A percentile compares a stretch with the other conserved stretches of the same genome.
Evolutionary conservation across 2,888 invertebrate species (phyloP).

Genomic region (Achlya flavicornis): DNA sequence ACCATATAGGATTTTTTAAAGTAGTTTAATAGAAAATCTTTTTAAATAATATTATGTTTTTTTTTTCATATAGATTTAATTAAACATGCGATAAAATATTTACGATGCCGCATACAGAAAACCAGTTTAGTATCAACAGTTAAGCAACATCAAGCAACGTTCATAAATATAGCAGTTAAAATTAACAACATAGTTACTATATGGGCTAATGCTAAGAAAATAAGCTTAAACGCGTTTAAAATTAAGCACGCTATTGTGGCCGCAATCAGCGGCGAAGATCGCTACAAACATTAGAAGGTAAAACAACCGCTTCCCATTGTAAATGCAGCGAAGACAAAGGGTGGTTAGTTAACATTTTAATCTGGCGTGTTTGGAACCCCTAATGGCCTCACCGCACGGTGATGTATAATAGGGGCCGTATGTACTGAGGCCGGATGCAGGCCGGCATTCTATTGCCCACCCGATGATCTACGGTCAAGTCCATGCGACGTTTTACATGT

Average conservation of each 20-base stretch:
- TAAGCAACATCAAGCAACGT: neutral
- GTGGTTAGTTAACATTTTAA: conserved; percentile 72
- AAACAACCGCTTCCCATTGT: conserved; percentile 57
- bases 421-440: conserved; percentile 49
- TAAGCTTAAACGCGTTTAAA: conserved; percentile 2
- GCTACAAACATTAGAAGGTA: conserved; percentile 51
- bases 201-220: conserved; percentile 10
- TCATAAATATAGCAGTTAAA: neutral
- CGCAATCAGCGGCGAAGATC: conserved; percentile 52
- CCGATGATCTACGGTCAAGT: conserved; percentile 55
- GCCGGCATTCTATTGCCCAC: conserved; percentile 58
- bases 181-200: conserved; percentile 1
- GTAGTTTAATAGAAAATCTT: too few relatives aligned
- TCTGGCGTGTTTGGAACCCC: conserved; percentile 55
- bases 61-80: too few relatives aligned
- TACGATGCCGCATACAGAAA: too few relatives aligned
- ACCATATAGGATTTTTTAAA: too few relatives aligned
- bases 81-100: too few relatives aligned
- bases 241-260: conserved; percentile 44
- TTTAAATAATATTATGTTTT: too few relatives aligned
- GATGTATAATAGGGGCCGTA: conserved; percentile 54
- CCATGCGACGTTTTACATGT: conserved; percentile 36
- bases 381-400: conserved; percentile 57
- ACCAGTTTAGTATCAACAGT: too few relatives aligned
- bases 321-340: conserved; percentile 62